Evolutionary conservation across 2,888 invertebrate genomes (phyloP).

Genomic region (Himalopsyche kuldschensis): DNA sequence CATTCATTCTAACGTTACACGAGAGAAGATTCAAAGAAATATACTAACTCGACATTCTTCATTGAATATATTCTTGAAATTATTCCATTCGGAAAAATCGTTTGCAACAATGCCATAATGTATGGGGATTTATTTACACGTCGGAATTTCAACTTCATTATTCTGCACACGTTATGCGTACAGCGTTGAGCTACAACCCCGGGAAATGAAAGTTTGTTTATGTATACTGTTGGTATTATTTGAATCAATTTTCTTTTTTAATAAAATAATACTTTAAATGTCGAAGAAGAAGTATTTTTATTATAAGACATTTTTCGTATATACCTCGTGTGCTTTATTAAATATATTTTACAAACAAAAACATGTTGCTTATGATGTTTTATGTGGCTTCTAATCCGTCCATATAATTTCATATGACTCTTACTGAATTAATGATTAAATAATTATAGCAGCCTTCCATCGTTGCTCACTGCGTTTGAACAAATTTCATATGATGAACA

Average conservation of each 20-base stretch:
- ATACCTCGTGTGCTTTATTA: too few species aligned
- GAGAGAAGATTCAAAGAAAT: background rate
- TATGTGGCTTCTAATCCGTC: too few species aligned
- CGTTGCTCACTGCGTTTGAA: too few species aligned
- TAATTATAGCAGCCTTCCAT: too few species aligned
- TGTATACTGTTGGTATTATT: background rate
- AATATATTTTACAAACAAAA: too few species aligned
- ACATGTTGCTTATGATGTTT: too few species aligned
- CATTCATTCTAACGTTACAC: background rate
- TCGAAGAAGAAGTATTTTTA: too few species aligned
- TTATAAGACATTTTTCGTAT: too few species aligned
- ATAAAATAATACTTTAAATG: too few species aligned
- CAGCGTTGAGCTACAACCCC: background rate
- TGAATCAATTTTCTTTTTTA: background rate
- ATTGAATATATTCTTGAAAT: background rate
- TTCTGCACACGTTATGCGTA: background rate
- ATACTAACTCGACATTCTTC: background rate
- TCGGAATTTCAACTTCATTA: background rate
- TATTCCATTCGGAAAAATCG: background rate
- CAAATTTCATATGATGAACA: too few species aligned
- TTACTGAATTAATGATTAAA: too few species aligned
- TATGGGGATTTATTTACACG: background rate
- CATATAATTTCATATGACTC: too few species aligned
- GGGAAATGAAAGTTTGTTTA: background rate
- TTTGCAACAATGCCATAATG: background rate